These are phyloP conservation scores for Rhamnusium bicolor DNA, from an alignment of 2,888 invertebrate genomes.

Conservation along the genomic window DNA sequence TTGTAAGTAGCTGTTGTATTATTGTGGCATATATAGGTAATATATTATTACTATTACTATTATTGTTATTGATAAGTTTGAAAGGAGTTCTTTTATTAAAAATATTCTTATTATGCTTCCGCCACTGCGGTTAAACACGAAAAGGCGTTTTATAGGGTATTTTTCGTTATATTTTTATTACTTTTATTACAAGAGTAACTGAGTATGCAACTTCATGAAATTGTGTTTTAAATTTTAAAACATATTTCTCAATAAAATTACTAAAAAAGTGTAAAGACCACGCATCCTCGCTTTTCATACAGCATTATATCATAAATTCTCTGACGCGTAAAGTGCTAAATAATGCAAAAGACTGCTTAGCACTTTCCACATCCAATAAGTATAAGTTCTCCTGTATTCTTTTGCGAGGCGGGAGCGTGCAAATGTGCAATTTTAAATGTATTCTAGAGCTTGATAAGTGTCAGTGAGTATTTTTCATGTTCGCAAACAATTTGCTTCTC, in stretches of 20 bases:
- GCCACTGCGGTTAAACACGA: neutral
- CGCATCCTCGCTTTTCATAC: slow-evolving; percentile 37
- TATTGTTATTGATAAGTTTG: too few relatives aligned
- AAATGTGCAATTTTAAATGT: neutral
- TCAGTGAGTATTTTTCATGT: neutral
- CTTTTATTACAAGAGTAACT: neutral
- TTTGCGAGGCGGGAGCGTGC: neutral
- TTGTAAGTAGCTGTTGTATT: too few relatives aligned
- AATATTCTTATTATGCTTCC: too few relatives aligned
- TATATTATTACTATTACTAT: too few relatives aligned
- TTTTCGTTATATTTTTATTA: neutral
- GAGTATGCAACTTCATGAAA: slow-evolving; percentile 24
- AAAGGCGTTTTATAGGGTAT: neutral
- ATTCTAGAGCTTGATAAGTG: neutral
- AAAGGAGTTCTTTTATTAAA: too few relatives aligned
- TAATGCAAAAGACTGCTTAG: slow-evolving; percentile 47
- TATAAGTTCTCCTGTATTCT: slow-evolving; percentile 24
- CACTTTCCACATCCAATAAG: slow-evolving; percentile 43
- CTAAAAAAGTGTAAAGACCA: slow-evolving; percentile 39
- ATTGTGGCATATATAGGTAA: too few relatives aligned
- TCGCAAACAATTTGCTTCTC: neutral
- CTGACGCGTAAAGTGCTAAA: slow-evolving; percentile 42
- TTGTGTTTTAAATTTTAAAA: slow-evolving; percentile 43
- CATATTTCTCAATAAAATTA: slow-evolving; percentile 41
- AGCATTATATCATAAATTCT: slow-evolving; percentile 45